Evolutionary conservation across 2,113 vertebrate genomes (phyloP).

Genomic region (Lophura nycthemera): DNA sequence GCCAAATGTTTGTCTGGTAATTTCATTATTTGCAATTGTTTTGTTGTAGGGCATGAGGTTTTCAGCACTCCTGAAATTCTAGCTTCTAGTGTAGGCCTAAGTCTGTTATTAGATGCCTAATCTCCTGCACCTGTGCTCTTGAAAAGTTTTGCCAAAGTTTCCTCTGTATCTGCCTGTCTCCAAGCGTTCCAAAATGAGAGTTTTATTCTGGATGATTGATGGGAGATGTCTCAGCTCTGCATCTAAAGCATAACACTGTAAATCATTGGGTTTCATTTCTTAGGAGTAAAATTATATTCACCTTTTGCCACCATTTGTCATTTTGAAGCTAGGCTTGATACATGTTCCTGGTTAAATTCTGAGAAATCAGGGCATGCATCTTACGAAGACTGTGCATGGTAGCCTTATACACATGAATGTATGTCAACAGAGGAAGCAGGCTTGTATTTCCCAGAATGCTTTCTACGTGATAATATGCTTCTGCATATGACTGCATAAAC

Average conservation of each 20-base stretch:
- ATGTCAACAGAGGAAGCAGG: not conserved
- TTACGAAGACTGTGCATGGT: not conserved
- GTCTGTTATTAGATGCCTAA: not conserved
- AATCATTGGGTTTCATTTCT: conserved; percentile 63
- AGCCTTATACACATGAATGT: not conserved
- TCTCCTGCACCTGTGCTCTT: not conserved
- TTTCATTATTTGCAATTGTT: not conserved
- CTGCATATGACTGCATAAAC: not conserved
- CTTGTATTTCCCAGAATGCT: not conserved
- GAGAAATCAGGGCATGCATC: not conserved
- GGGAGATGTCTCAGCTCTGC: conserved; percentile 7
- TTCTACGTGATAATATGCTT: conserved; percentile 25
- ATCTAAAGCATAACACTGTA: conserved; percentile 44
- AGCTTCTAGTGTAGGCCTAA: not conserved
- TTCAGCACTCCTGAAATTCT: not conserved
- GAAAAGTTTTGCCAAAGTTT: not conserved
- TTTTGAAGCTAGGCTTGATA: conserved; percentile 32
- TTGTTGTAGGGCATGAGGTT: not conserved
- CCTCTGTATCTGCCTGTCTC: not conserved
- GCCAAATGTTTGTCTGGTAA: not conserved
- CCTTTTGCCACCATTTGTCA: conserved; percentile 54
- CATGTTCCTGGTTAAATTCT: conserved; percentile 11
- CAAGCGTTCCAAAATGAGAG: conserved; percentile 15
- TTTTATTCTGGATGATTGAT: conserved; percentile 49
- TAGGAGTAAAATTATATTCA: conserved; percentile 54